These are phyloP conservation scores for Erethizon dorsatum DNA, from an alignment of 2,797 vertebrate species.

Conservation along the genomic window DNA sequence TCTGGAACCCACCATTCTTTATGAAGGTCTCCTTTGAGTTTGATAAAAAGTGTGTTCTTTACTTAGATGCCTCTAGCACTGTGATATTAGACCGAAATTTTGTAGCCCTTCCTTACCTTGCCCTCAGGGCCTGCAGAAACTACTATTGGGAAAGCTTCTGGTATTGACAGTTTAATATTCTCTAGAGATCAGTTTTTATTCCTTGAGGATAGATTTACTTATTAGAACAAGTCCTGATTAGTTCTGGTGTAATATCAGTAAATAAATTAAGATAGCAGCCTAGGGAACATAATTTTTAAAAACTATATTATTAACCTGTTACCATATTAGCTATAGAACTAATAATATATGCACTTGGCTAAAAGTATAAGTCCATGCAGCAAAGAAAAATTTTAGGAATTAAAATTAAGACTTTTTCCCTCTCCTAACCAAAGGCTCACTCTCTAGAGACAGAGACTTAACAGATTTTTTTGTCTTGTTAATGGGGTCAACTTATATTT, in stretches of 20 bases:
- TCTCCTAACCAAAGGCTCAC: neutral
- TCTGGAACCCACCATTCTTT: neutral
- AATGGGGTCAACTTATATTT: neutral
- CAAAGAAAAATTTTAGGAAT: conserved; percentile 22
- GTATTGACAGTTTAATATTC: conserved; percentile 6
- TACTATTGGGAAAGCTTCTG: neutral
- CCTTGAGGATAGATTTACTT: conserved; percentile 21
- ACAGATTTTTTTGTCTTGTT: neutral
- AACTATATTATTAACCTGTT: conserved; percentile 6
- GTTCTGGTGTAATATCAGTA: neutral
- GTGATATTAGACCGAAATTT: neutral
- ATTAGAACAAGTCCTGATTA: neutral
- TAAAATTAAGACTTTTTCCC: neutral
- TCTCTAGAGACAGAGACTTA: neutral
- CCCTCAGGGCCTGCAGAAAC: neutral
- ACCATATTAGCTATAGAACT: conserved; percentile 12
- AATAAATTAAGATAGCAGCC: conserved; percentile 32
- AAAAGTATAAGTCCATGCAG: neutral
- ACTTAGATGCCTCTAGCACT: neutral
- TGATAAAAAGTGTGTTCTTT: neutral
- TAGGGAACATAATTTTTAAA: neutral
- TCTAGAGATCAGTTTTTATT: neutral
- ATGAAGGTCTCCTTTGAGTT: neutral
- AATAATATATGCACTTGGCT: neutral
- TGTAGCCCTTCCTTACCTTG: neutral